Evolutionary conservation across 1,140 invertebrate species (phyloP).

Genomic region (Hypsibius dujardini): DNA sequence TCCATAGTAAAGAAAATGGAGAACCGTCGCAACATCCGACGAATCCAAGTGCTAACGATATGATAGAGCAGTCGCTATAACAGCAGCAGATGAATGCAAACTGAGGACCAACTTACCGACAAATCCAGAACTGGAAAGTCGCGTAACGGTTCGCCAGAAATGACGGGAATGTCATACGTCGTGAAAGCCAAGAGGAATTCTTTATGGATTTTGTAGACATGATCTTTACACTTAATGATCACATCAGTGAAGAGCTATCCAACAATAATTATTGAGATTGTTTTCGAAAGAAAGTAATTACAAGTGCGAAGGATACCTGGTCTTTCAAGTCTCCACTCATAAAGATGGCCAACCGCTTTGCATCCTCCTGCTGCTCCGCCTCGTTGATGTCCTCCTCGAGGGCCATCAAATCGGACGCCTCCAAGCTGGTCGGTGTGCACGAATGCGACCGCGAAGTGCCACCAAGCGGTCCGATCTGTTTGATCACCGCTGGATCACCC

Average conservation of each 20-base stretch:
- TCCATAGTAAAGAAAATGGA: slow-evolving; percentile 6
- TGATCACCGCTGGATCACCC: neutral
- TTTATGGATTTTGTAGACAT: neutral
- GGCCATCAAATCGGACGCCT: neutral
- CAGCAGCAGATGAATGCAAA: too few relatives aligned
- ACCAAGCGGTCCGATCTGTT: neutral
- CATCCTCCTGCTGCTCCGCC: neutral
- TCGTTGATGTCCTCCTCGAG: slow-evolving; percentile 5
- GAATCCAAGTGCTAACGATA: neutral
- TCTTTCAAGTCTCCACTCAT: slow-evolving; percentile 9
- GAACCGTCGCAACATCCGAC: neutral
- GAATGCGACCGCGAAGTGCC: too few relatives aligned
- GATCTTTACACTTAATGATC: neutral
- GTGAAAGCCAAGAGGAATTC: neutral
- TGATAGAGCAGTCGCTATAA: too few relatives aligned
- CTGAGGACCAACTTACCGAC: neutral
- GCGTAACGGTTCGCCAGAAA: neutral
- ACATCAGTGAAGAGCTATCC: neutral
- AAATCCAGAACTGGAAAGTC: neutral
- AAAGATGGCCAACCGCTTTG: neutral
- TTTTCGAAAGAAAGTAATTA: neutral
- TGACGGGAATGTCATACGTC: slow-evolving; percentile 1
- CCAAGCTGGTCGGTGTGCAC: too few relatives aligned
- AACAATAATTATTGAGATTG: neutral
- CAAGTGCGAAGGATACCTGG: neutral